A percentile compares a stretch with the other conserved stretches of the same genome.
These are phyloP conservation scores for Lepus townsendii DNA, from an alignment of 2,797 vertebrate species.

Conservation along the genomic window DNA sequence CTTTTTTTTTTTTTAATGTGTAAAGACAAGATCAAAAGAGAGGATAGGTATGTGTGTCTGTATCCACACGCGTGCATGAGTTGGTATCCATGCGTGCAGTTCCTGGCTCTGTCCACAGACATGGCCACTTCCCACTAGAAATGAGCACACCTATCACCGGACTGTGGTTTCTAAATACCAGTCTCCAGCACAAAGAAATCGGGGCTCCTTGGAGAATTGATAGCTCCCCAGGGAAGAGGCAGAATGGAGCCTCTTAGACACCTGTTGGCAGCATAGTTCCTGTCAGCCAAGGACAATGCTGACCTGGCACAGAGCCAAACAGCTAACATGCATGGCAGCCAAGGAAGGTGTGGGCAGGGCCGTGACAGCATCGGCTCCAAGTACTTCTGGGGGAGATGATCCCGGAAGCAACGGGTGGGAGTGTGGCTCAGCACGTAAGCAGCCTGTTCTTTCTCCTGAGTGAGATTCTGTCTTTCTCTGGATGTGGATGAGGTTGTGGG, in stretches of 20 bases:
- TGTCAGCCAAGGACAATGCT: not conserved
- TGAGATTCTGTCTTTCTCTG: not conserved
- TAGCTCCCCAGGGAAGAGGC: not conserved
- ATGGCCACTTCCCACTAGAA: not conserved
- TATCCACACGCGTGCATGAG: not conserved
- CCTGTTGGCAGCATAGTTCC: not conserved
- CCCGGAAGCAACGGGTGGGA: not conserved
- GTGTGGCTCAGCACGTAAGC: not conserved
- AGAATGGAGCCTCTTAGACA: not conserved
- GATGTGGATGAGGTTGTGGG: not conserved
- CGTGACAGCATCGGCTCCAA: not conserved
- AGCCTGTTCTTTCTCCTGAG: not conserved
- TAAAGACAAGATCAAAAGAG: not conserved
- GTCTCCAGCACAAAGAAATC: not conserved
- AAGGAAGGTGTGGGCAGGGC: not conserved
- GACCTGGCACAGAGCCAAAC: not conserved
- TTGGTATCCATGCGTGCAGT: not conserved
- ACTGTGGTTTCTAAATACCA: conserved; percentile 37
- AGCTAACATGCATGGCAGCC: not conserved
- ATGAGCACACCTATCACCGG: not conserved
- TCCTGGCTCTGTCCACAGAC: not conserved
- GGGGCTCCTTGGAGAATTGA: not conserved
- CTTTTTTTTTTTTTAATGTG: conserved; percentile 8
- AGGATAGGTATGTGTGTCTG: not conserved
- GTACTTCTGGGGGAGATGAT: not conserved